Conservation (phyloP, 2,888 invertebrate genomes). For the Tiphia femorata region DNA sequence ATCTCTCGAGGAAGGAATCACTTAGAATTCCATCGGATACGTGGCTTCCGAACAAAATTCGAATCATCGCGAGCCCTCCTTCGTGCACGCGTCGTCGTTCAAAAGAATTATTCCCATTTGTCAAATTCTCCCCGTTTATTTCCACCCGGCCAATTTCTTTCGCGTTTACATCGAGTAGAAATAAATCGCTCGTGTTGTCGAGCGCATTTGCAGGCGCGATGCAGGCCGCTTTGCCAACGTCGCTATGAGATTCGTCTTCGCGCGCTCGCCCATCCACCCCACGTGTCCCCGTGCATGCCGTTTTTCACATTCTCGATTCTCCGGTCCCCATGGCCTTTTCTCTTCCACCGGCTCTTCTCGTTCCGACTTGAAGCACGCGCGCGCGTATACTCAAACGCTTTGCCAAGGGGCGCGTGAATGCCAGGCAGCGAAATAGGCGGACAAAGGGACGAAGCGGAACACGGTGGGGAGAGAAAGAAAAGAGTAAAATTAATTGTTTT, state of each 20-base stretch:
- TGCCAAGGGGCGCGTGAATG: neutral
- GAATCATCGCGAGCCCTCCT: too few species aligned
- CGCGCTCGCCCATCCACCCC: neutral
- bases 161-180: too few species aligned
- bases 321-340: neutral
- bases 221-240: constrained; percentile 26
- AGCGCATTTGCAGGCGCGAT: constrained; percentile 41
- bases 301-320: neutral
- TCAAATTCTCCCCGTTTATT: too few species aligned
- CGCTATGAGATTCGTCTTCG: constrained; percentile 42
- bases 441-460: neutral
- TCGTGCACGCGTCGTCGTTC: too few species aligned
- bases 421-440: neutral
- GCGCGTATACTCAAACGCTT: too few species aligned
- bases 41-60: too few species aligned
- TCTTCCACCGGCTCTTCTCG: too few species aligned
- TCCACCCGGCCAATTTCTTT: too few species aligned
- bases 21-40: too few species aligned
- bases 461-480: neutral
- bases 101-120: too few species aligned
- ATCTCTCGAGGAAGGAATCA: too few species aligned
- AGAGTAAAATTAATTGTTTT: constrained; percentile 2
- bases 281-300: neutral
- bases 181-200: constrained; percentile 47
- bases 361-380: too few species aligned